These are phyloP conservation scores for Cyanistes caeruleus DNA, from an alignment of 2,113 vertebrate genomes.

Conservation along the genomic window DNA sequence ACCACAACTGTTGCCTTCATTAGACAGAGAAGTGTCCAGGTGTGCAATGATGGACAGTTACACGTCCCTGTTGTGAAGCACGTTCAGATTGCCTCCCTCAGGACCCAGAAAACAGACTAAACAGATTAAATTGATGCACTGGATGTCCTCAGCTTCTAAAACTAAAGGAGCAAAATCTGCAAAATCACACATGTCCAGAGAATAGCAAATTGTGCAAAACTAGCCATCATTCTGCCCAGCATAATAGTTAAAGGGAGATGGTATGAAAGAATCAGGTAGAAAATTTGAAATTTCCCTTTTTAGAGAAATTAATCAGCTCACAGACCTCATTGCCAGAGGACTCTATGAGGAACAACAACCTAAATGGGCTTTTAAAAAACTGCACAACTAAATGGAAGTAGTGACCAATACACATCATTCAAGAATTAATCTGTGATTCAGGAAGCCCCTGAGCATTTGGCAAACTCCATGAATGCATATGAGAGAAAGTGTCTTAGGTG, in stretches of 20 bases:
- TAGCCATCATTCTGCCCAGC: not conserved
- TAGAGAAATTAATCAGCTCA: not conserved
- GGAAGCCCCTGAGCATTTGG: not conserved
- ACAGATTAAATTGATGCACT: not conserved
- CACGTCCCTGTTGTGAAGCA: not conserved
- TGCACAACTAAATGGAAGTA: not conserved
- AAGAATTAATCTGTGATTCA: not conserved
- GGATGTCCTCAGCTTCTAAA: not conserved
- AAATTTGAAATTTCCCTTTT: not conserved
- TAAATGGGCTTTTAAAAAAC: not conserved
- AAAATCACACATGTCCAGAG: accelerated
- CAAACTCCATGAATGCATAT: not conserved
- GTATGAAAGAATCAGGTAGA: not conserved
- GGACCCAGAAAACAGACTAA: not conserved
- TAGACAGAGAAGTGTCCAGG: not conserved
- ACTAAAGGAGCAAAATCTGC: not conserved
- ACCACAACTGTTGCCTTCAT: accelerated
- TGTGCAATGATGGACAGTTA: not conserved
- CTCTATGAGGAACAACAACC: not conserved
- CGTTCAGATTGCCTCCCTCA: not conserved
- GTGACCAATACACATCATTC: not conserved
- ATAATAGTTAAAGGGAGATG: not conserved
- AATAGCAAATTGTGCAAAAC: not conserved
- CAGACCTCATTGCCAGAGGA: not conserved
- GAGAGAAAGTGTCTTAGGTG: not conserved